phyloP scores from a whole-genome alignment of 2,113 vertebrate genomes.

The Ellobius talpinus region DNA sequence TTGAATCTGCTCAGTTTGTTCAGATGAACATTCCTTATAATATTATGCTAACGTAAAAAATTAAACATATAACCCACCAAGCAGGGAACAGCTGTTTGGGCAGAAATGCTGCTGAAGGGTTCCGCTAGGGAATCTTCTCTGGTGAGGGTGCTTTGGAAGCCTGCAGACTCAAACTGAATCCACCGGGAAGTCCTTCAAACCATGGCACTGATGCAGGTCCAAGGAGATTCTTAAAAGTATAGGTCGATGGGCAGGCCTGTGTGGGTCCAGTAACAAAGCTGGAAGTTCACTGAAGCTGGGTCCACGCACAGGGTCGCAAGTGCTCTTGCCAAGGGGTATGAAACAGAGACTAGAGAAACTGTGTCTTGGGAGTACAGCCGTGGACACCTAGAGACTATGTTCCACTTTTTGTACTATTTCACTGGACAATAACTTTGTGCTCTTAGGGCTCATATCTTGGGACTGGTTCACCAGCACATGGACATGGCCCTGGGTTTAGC shows the following conservation, averaged over 20 bases:
- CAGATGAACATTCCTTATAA: neutral
- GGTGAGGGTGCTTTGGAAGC: neutral
- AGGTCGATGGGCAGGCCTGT: no score
- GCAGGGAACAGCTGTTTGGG: neutral
- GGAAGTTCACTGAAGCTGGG: neutral
- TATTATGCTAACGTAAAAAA: neutral
- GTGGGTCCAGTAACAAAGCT: no score
- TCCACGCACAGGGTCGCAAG: neutral
- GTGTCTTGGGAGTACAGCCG: neutral
- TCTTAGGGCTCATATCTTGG: neutral
- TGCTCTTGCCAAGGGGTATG: neutral
- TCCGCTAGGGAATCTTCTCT: neutral
- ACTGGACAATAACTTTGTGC: neutral
- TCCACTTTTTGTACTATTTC: neutral
- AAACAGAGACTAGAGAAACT: neutral
- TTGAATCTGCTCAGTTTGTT: neutral
- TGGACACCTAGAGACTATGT: neutral
- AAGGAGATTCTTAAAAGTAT: no score
- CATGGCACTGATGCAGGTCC: no score
- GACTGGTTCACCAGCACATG: neutral
- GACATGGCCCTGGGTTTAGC: neutral
- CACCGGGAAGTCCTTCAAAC: no score
- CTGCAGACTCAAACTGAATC: neutral
- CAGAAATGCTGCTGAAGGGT: neutral
- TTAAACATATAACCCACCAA: neutral